Evolutionary conservation across 2,113 vertebrate genomes (phyloP).

Genomic region (Amphilophus citrinellus): DNA sequence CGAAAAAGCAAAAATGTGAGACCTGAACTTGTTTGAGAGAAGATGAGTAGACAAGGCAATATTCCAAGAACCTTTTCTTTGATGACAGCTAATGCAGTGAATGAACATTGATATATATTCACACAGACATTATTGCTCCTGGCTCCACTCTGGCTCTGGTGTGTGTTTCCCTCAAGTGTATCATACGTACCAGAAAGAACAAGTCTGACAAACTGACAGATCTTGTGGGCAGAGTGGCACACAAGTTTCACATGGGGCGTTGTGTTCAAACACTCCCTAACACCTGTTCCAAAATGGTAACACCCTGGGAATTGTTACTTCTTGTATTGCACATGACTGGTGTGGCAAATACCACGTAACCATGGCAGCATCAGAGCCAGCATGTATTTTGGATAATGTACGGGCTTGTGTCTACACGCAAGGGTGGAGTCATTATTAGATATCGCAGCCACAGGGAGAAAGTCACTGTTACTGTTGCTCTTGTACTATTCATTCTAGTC

Average conservation of each 20-base stretch:
- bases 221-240: not conserved
- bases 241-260: not conserved
- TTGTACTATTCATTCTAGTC: constrained; percentile 15
- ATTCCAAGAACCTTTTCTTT: not conserved
- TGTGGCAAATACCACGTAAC: constrained; percentile 37
- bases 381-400: not conserved
- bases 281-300: not conserved
- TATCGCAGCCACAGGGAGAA: not conserved
- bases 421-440: constrained; percentile 45
- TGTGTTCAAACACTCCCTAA: constrained; percentile 21
- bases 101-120: constrained; percentile 1
- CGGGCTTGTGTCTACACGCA: constrained; percentile 43
- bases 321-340: not conserved
- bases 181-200: constrained; percentile 52
- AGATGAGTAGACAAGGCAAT: not conserved
- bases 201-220: constrained; percentile 20
- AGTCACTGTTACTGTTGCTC: not conserved
- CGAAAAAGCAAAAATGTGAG: not conserved
- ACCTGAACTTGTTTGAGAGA: not conserved
- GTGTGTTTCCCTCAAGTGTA: not conserved
- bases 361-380: constrained; percentile 13
- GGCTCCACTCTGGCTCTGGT: not conserved
- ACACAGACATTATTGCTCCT: not conserved
- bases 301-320: not conserved
- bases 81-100: not conserved